Conservation (phyloP, 2,888 invertebrate species). For the Orchesellides sinensis region DNA sequence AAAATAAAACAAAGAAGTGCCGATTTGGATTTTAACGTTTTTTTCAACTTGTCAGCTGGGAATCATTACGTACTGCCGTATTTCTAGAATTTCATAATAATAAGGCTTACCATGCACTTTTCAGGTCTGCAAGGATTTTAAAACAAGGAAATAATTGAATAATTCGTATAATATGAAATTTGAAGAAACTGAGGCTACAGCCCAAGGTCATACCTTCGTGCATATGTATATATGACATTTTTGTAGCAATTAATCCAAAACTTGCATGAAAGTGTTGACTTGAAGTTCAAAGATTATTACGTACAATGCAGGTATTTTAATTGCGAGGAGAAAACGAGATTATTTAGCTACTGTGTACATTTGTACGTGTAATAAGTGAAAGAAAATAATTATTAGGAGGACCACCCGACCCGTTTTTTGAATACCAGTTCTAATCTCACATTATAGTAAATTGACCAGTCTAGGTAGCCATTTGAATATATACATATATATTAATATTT, state of each 20-base stretch:
- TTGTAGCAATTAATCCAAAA: no score
- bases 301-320: conserved; percentile 63
- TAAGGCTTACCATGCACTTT: no score
- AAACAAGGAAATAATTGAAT: background rate
- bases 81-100: background rate
- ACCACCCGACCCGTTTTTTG: conserved; percentile 59
- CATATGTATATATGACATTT: background rate
- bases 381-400: conserved; percentile 58
- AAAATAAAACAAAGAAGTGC: background rate
- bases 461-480: conserved; percentile 33
- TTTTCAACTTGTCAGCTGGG: background rate
- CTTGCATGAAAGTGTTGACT: background rate
- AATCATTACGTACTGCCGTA: background rate
- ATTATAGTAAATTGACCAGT: conserved; percentile 42
- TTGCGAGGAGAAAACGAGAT: conserved; percentile 63
- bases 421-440: conserved; percentile 32
- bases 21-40: background rate
- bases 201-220: background rate
- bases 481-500: conserved; percentile 23
- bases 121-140: no score
- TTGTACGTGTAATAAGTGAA: conserved; percentile 36
- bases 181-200: background rate
- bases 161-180: background rate
- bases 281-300: conserved; percentile 38
- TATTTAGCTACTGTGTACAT: conserved; percentile 64